Base-by-base conservation (phyloP, 2,113 vertebrate species). In the Meles meles region DNA sequence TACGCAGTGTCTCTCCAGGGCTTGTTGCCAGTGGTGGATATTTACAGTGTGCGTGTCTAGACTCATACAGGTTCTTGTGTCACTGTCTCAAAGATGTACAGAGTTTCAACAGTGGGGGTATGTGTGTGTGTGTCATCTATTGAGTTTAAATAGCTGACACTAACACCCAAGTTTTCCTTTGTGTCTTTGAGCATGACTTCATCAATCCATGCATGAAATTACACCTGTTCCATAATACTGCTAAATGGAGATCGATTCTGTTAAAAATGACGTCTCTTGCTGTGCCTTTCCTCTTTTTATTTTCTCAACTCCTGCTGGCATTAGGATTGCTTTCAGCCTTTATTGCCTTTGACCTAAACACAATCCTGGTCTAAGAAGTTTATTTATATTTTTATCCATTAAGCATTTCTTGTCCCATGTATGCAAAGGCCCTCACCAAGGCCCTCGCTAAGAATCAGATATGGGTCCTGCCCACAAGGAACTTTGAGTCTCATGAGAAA, bases 401-500 rank as follows among this genome's bases (percentile, higher is more conserved):
- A 76, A 90, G 29, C 23, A 59, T 83, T 90, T 34, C 39, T 61
- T 59, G 10, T 88, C 17, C 27, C 1, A 37, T 80, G 21, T 90
- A 61, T 85, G 37, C 34, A 86, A 69, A 86, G 52, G 18, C 47
- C 27, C 17, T 77, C 27, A 21, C 20, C 83, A 63, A 52, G 37
- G n/a, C n/a, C n/a, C n/a, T n/a, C 81, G 42, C 65, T 93, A 31
- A 84, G 47, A 52, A 47, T 91, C 47, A 88, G 47, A 61, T 80
- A 42, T 65, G 55, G 14, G 23, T 39, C 76, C 57, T 90, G 6
- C 29, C 67, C 39, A 37, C 42, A 55, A 47, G 42, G 42, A 91
- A 5, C 79, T 91, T 86, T 96, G 90, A 92, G n/a, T 94, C 82
- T 57, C 86, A 65, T 49, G 76, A 69, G 42, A 72, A 96, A 49